Conservation (phyloP, 2,113 vertebrate genomes). For the Tursiops truncatus region DNA sequence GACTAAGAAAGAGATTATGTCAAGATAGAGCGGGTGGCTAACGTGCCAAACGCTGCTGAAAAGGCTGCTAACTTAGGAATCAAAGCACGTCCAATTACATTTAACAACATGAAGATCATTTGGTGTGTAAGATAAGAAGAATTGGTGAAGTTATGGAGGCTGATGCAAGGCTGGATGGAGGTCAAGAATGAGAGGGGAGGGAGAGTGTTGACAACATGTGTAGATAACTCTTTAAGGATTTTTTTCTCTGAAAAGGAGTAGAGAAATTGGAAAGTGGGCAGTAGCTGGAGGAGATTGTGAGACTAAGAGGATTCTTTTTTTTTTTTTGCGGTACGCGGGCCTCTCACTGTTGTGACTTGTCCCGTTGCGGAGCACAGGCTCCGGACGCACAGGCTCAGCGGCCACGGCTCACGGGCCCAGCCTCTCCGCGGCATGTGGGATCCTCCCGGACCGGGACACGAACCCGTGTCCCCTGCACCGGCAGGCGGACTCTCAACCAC, state of each 20-base stretch:
- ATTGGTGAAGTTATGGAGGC: background rate
- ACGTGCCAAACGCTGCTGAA: background rate
- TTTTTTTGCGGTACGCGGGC: no score
- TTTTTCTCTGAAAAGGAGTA: background rate
- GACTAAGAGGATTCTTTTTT: background rate
- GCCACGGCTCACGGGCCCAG: no score
- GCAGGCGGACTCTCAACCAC: no score
- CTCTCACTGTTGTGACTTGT: no score
- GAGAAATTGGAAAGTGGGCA: background rate
- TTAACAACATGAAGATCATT: background rate
- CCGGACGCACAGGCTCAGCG: no score
- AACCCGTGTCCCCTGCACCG: no score
- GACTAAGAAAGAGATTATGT: background rate
- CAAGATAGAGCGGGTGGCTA: fast-evolving
- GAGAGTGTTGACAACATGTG: background rate
- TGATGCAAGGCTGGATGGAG: background rate
- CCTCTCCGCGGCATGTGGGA: no score
- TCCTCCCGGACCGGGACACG: no score
- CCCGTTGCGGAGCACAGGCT: no score
- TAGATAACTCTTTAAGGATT: background rate
- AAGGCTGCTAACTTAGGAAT: background rate
- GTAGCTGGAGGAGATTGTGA: background rate
- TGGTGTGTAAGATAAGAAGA: background rate
- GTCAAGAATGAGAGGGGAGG: no score
- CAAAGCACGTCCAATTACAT: background rate